These are phyloP conservation scores for Anabas testudineus DNA, from an alignment of 2,797 vertebrate genomes.

Conservation along the genomic window DNA sequence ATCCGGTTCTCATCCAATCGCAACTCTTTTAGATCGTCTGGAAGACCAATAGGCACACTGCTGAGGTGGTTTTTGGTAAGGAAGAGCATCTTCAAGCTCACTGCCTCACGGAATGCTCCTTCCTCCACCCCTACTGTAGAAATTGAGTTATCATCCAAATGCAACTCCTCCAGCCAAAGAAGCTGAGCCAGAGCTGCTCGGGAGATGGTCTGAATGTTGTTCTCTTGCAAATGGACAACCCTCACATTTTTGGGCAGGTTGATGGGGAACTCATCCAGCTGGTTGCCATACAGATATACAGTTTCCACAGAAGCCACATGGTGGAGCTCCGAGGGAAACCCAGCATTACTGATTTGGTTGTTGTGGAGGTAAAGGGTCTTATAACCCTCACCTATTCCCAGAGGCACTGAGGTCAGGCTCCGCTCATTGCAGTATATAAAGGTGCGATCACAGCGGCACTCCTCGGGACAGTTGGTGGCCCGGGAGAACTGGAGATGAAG, in stretches of 20 bases:
- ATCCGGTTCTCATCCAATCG: conserved; percentile 95
- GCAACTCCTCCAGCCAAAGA: conserved; percentile 92
- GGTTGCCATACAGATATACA: conserved; percentile 95
- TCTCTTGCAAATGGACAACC: conserved; percentile 95
- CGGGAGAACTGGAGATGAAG: conserved; percentile 88
- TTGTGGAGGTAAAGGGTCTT: conserved; percentile 98
- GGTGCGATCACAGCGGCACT: conserved; percentile 94
- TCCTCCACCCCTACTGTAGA: conserved; percentile 96
- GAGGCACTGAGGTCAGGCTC: conserved; percentile 97
- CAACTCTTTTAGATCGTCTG: conserved; percentile 90
- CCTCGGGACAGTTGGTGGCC: conserved; percentile 89
- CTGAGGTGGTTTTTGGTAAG: conserved; percentile 96
- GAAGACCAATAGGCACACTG: conserved; percentile 94
- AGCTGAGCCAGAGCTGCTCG: conserved; percentile 91
- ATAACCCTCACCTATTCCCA: conserved; percentile 95
- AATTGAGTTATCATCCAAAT: conserved; percentile 95
- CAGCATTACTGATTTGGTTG: conserved; percentile 98
- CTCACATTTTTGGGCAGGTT: conserved; percentile 94
- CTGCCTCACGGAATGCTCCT: conserved; percentile 92
- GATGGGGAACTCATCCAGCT: conserved; percentile 95
- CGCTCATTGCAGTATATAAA: conserved; percentile 98
- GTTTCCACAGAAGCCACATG: conserved; percentile 93
- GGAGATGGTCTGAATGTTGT: conserved; percentile 97
- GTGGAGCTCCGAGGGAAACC: conserved; percentile 93
- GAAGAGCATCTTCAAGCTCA: conserved; percentile 93